A percentile compares a stretch with the other conserved stretches of the same genome.
Conservation (phyloP, 2,797 vertebrate genomes). For the Xenentodon cancila region DNA sequence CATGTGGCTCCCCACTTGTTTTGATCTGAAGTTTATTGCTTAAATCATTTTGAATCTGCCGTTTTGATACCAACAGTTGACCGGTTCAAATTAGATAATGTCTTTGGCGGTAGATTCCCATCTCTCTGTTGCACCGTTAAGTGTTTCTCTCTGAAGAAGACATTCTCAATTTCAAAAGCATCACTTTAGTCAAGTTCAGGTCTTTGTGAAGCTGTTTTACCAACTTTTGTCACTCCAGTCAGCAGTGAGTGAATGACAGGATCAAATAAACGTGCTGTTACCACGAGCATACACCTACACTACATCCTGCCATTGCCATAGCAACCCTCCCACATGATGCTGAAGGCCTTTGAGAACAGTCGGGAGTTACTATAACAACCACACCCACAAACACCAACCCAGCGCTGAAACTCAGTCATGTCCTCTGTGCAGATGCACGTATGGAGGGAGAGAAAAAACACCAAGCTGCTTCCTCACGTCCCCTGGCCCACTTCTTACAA, state of each 20-base stretch:
- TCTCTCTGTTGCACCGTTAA: not conserved
- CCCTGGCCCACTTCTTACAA: slow-evolving; percentile 3
- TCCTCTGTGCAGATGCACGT: slow-evolving; percentile 25
- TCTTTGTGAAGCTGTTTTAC: slow-evolving; percentile 15
- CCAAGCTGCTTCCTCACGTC: not conserved
- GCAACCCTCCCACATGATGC: slow-evolving; percentile 76
- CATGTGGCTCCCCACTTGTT: no score
- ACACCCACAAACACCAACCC: slow-evolving; percentile 23
- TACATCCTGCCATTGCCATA: slow-evolving; percentile 76
- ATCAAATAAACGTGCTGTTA: slow-evolving; percentile 43
- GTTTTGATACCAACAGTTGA: no score
- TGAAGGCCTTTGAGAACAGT: slow-evolving; percentile 53
- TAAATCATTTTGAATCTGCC: no score
- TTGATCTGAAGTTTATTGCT: no score
- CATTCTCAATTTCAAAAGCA: not conserved
- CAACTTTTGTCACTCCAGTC: slow-evolving; percentile 33
- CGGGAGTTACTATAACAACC: slow-evolving; percentile 65
- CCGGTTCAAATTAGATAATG: no score
- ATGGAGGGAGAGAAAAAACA: slow-evolving; percentile 2
- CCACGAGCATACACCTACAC: slow-evolving; percentile 79
- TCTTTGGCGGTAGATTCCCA: no score
- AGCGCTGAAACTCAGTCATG: slow-evolving; percentile 5
- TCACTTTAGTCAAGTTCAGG: slow-evolving; percentile 8
- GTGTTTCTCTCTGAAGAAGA: not conserved
- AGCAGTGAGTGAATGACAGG: slow-evolving; percentile 48